Conservation (phyloP, 2,797 vertebrate genomes). For the Echeneis naucrates region DNA sequence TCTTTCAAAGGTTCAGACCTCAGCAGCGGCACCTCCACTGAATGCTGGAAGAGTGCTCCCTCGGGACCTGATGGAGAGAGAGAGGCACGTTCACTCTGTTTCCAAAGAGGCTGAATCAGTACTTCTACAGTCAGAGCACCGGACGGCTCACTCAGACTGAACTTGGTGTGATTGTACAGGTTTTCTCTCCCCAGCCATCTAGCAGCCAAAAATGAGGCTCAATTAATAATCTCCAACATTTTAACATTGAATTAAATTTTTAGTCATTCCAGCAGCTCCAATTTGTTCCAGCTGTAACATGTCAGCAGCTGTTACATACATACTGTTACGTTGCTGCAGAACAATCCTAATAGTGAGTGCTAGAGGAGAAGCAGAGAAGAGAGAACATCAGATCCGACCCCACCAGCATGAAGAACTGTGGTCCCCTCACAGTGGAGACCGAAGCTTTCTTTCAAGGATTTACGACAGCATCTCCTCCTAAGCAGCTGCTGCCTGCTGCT, state of each 20-base stretch:
- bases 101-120: neutral
- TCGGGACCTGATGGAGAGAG: conserved; percentile 77
- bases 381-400: neutral
- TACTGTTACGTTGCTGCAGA: no score
- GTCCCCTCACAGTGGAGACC: conserved; percentile 1
- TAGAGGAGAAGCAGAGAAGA: neutral
- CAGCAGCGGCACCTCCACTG: conserved; percentile 91
- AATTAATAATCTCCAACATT: neutral
- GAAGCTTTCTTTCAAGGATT: conserved; percentile 22
- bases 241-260: neutral
- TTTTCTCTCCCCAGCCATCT: neutral
- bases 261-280: neutral
- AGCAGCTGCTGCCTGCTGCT: conserved; percentile 17
- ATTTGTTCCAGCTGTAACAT: neutral
- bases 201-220: no score
- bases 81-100: neutral
- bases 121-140: neutral
- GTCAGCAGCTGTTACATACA: neutral
- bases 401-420: conserved; percentile 1
- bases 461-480: conserved; percentile 9
- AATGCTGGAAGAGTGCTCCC: conserved; percentile 93
- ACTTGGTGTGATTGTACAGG: neutral
- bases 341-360: neutral
- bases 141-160: neutral
- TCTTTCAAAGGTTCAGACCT: conserved; percentile 90